A percentile compares a stretch with the other conserved stretches of the same genome.
These are phyloP conservation scores for Helicorthomorpha holstii DNA, from an alignment of 1,140 invertebrate species.

Conservation along the genomic window DNA sequence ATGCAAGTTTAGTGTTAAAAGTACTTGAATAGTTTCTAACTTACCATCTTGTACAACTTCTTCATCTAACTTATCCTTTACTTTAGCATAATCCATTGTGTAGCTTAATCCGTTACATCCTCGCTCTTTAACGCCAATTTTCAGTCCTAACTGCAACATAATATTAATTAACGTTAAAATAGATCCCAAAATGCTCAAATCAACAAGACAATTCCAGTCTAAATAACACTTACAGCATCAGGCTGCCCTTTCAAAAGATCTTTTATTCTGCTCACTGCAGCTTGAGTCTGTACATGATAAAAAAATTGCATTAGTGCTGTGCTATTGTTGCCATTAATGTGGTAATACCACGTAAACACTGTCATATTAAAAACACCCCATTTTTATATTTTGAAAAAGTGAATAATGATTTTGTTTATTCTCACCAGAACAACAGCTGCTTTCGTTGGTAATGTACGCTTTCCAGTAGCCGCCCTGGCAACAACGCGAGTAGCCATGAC, in stretches of 20 bases:
- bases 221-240: slow-evolving; percentile 42
- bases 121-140: slow-evolving; percentile 87
- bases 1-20: neutral
- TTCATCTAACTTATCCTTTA: slow-evolving; percentile 90
- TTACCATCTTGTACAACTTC: slow-evolving; percentile 89
- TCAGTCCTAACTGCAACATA: slow-evolving; percentile 56
- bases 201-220: slow-evolving; percentile 7
- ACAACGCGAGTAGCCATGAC: no score
- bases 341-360: no score
- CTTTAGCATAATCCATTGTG: slow-evolving; percentile 80
- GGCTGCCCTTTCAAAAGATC: slow-evolving; percentile 48
- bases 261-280: slow-evolving; percentile 67
- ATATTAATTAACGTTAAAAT: slow-evolving; percentile 5
- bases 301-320: slow-evolving; percentile 5
- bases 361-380: no score
- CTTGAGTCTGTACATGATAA: slow-evolving; percentile 45
- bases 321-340: no score
- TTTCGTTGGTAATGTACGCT: no score
- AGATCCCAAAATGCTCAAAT: slow-evolving; percentile 1
- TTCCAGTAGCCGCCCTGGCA: no score
- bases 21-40: slow-evolving; percentile 3
- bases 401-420: no score
- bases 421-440: no score
- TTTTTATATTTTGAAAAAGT: no score
- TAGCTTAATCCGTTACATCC: slow-evolving; percentile 98